Base-by-base conservation (phyloP, 1,140 invertebrate species). In the Listronotus oregonensis region DNA sequence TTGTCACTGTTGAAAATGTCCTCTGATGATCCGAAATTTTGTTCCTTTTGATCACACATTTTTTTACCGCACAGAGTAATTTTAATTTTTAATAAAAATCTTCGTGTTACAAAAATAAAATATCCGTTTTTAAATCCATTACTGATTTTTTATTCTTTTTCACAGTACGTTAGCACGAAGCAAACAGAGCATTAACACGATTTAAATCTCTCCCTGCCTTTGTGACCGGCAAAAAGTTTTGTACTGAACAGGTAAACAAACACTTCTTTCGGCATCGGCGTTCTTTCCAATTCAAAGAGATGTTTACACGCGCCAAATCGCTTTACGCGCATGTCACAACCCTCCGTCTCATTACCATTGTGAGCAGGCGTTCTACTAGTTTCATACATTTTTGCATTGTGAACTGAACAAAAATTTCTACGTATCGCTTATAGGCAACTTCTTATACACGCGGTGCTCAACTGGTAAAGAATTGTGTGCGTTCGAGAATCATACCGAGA, bases 191-290 rank as follows among this genome's bases (percentile, higher is more conserved):
- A 17, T 47, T 47, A 15, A 47, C 12, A 10, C 8, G n/a, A 21
- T n/a, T 18, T 47, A 47, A 47, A 18, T 18, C 11, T 17, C 21
- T 21, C 15, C 44, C 44, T 14, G 9, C 15, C 12, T 17, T n/a
- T 47, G 14, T 14, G 12, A 10, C 21, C 52, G 15, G 37, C 52
- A 55, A 55, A 40, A 39, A 39, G 21, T 39, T 32, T 15, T 17
- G 18, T 9, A 55, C 52, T 55, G 52, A 55, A 55, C 52, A 40
- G 32, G 52, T 39, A 55, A 50, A 50, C 47, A 50, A 50, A 50
- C 47, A 50, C 6, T 50, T 50, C 47, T 50, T 40, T 47, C n/a
- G 15, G 44, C 11, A 14, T 17, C 11, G 9, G 8, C 15, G 17
- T 17, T 17, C 15, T 40, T 55, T 55, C 17, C 32, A 55, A 37